Percentiles rank a stretch among this genome's conserved stretches.
These are phyloP conservation scores for Marmota monax DNA, from an alignment of 2,113 vertebrate species.

Conservation along the genomic window DNA sequence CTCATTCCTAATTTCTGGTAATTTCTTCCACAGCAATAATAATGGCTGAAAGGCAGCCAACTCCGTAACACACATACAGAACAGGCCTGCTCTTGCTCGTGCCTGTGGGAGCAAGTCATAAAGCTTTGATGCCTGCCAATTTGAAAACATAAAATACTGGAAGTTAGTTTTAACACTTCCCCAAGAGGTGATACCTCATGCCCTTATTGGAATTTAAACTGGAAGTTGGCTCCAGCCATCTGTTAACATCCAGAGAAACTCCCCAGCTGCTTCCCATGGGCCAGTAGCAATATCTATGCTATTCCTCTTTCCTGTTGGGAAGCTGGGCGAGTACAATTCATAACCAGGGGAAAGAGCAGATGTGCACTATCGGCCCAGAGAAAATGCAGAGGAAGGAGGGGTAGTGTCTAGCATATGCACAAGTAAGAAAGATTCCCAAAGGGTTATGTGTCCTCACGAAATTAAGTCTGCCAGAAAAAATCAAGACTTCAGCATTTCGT, in stretches of 20 bases:
- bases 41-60: neutral
- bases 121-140: constrained; percentile 16
- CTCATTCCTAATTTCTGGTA: neutral
- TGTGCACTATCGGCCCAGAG: neutral
- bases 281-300: neutral
- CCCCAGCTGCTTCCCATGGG: neutral
- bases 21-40: neutral
- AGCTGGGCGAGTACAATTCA: neutral
- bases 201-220: constrained; percentile 23
- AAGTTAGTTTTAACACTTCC: constrained; percentile 58
- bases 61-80: neutral
- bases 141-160: constrained; percentile 47
- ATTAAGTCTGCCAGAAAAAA: neutral
- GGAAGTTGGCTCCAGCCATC: constrained; percentile 41
- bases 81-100: neutral
- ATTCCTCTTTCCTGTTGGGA: neutral
- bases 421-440: neutral
- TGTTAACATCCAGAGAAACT: neutral
- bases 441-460: neutral
- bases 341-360: neutral
- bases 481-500: neutral
- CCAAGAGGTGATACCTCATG: neutral
- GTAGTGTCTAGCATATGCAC: neutral
- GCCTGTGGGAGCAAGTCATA: neutral
- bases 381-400: neutral